A percentile compares a stretch with the other conserved stretches of the same genome.
Conservation (phyloP, 2,888 invertebrate genomes). For the Chaetoderma sp. region DNA sequence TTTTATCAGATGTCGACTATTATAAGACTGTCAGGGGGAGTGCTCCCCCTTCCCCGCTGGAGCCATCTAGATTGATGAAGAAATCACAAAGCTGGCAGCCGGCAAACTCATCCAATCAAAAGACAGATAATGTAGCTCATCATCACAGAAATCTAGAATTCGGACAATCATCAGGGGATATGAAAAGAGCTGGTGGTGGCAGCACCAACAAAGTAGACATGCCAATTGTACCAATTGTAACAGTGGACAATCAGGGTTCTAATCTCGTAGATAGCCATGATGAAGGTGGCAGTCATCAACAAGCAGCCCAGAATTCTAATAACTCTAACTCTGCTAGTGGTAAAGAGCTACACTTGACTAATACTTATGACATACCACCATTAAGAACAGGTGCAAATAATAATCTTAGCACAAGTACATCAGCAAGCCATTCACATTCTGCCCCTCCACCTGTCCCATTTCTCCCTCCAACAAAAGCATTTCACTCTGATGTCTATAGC, state of each 20-base stretch:
- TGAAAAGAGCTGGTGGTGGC: background rate
- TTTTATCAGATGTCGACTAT: slow-evolving; percentile 47
- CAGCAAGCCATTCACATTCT: background rate
- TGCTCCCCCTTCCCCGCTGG: slow-evolving; percentile 26
- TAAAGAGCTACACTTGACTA: no score
- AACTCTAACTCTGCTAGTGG: slow-evolving; percentile 19
- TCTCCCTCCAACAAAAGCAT: slow-evolving; percentile 48
- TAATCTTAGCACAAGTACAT: background rate
- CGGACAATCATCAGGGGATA: background rate
- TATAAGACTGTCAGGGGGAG: slow-evolving; percentile 45
- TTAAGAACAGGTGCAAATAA: background rate
- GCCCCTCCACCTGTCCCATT: slow-evolving; percentile 34
- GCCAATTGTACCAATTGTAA: no score
- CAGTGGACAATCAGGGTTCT: no score
- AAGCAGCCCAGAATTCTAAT: background rate
- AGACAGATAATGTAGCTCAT: background rate
- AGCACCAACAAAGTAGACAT: no score
- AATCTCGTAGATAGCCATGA: no score
- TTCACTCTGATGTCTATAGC: slow-evolving; percentile 65
- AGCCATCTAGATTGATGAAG: background rate
- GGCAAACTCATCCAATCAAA: background rate
- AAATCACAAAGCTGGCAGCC: slow-evolving; percentile 10
- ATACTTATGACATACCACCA: slow-evolving; percentile 19
- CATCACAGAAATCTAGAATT: background rate
- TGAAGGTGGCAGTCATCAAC: slow-evolving; percentile 17